These are phyloP conservation scores for Dryoscopus gambensis DNA, from an alignment of 2,113 vertebrate genomes.

Conservation along the genomic window DNA sequence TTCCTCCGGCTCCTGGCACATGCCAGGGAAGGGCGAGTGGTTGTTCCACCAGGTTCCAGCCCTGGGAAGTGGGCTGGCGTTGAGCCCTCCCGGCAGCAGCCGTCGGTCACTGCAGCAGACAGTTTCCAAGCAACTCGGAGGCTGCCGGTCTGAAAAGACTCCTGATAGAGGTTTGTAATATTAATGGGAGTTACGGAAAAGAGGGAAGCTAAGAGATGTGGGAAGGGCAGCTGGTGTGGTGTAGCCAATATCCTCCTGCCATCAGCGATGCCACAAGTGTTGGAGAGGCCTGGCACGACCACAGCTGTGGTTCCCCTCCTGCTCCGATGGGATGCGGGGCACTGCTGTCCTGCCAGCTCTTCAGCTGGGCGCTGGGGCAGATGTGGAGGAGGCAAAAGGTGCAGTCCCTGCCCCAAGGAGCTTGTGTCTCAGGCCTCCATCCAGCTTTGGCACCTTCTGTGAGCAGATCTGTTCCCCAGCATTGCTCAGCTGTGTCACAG, in stretches of 20 bases:
- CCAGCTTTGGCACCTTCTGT: not conserved
- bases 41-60: not conserved
- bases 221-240: not conserved
- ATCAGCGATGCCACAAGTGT: not conserved
- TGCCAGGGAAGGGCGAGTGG: not conserved
- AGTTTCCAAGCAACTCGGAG: constrained; percentile 61
- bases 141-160: not conserved
- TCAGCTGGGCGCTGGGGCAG: not conserved
- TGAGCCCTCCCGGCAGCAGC: not conserved
- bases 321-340: accelerated
- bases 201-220: not conserved
- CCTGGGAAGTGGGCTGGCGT: not conserved
- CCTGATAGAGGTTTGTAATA: not conserved
- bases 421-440: not conserved
- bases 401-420: not conserved
- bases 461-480: not conserved
- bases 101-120: constrained; percentile 10
- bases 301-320: not conserved
- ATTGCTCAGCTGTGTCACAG: not conserved
- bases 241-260: not conserved
- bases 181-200: not conserved
- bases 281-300: not conserved
- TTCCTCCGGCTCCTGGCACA: not conserved
- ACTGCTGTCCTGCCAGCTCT: not conserved
- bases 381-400: not conserved